phyloP scores from a whole-genome alignment of 2,797 vertebrate genomes.

The Sebastes paucispinis region DNA sequence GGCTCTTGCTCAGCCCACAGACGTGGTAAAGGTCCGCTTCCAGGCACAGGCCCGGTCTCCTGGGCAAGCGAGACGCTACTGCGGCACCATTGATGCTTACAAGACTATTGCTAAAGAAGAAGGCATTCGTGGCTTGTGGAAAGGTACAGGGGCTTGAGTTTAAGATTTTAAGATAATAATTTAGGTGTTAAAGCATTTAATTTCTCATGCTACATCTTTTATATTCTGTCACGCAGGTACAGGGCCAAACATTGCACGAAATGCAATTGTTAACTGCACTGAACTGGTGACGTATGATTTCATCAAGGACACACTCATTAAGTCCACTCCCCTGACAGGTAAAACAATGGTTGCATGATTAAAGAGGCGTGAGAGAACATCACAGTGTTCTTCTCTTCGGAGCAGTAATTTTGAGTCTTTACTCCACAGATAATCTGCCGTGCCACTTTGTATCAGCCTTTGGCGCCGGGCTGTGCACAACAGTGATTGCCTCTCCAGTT shows the following conservation, averaged over 20 bases:
- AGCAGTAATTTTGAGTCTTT: neutral
- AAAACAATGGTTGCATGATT: slow-evolving; percentile 6
- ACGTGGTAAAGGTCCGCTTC: slow-evolving; percentile 95
- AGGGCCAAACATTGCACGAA: slow-evolving; percentile 86
- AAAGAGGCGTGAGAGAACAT: neutral
- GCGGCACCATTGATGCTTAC: slow-evolving; percentile 90
- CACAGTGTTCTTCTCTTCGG: neutral
- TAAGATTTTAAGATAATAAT: neutral
- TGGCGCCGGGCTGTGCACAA: slow-evolving; percentile 85
- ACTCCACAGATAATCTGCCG: slow-evolving; percentile 84
- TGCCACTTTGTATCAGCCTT: slow-evolving; percentile 87
- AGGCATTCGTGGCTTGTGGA: slow-evolving; percentile 90
- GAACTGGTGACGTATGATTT: slow-evolving; percentile 91
- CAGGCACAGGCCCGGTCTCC: slow-evolving; percentile 83
- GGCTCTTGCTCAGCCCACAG: slow-evolving; percentile 91
- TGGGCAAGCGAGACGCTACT: slow-evolving; percentile 78
- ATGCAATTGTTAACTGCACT: slow-evolving; percentile 89
- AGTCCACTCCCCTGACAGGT: slow-evolving; percentile 85
- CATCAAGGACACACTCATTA: slow-evolving; percentile 87
- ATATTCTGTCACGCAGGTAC: slow-evolving; percentile 77
- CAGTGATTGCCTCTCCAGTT: slow-evolving; percentile 85
- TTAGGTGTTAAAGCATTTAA: neutral
- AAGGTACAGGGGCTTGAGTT: slow-evolving; percentile 76
- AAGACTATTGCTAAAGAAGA: slow-evolving; percentile 91
- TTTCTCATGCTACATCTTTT: neutral